phyloP scores from a whole-genome alignment of 2,113 vertebrate species.

The Pleuronectes platessa region DNA sequence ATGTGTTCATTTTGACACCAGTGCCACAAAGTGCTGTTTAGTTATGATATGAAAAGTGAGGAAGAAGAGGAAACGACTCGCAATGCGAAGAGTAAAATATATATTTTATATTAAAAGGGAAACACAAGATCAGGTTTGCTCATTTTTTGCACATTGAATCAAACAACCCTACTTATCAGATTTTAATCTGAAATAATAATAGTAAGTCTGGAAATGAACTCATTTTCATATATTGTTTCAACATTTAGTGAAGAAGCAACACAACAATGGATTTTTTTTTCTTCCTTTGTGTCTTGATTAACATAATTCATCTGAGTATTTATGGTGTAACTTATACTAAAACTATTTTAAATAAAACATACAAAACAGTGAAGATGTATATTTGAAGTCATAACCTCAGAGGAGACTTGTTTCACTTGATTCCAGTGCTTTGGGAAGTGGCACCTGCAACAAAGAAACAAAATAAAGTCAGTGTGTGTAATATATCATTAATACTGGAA shows the following conservation, averaged over 20 bases:
- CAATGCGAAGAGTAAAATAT: too few relatives aligned
- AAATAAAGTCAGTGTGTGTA: too few relatives aligned
- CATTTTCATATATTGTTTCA: too few relatives aligned
- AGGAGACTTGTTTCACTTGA: constrained; percentile 83
- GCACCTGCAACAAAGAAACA: constrained; percentile 82
- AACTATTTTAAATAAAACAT: constrained; percentile 30
- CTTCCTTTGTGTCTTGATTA: neutral
- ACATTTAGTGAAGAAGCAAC: too few relatives aligned
- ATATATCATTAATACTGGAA: neutral
- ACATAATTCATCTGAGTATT: neutral
- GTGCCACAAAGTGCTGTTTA: neutral
- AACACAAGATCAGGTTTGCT: too few relatives aligned
- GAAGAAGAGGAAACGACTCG: neutral
- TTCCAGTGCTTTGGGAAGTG: constrained; percentile 90
- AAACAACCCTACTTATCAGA: neutral
- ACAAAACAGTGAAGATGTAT: neutral
- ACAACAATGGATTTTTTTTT: too few relatives aligned
- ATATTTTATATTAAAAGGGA: too few relatives aligned
- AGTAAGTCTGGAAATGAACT: neutral
- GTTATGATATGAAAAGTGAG: neutral
- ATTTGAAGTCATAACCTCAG: constrained; percentile 47
- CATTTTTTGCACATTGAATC: too few relatives aligned
- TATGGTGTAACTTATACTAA: constrained; percentile 4
- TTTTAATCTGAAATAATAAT: constrained; percentile 1
- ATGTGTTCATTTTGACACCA: neutral